Conservation (phyloP, 2,888 invertebrate species). For the Acrobasis suavella region DNA sequence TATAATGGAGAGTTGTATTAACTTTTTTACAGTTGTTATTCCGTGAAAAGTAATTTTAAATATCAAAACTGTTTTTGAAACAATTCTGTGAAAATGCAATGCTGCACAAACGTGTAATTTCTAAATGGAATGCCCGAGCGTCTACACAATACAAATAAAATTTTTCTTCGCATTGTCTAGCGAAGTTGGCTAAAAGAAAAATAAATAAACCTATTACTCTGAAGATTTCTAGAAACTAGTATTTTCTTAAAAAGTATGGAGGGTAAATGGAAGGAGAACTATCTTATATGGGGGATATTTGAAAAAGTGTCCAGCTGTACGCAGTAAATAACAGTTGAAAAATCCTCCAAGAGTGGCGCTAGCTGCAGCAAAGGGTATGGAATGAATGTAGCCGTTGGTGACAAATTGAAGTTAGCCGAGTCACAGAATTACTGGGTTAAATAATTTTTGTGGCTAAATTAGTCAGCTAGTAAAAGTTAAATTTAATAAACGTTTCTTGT, state of each 20-base stretch:
- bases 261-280: too few species aligned
- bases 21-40: neutral
- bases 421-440: too few species aligned
- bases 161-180: conserved; percentile 11
- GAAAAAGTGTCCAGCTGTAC: too few species aligned
- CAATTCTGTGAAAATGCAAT: neutral
- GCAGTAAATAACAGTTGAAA: too few species aligned
- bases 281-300: too few species aligned
- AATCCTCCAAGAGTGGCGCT: too few species aligned
- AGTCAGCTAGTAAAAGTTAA: too few species aligned
- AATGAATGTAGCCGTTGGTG: too few species aligned
- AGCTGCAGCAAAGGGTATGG: too few species aligned
- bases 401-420: too few species aligned
- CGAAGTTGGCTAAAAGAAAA: conserved; percentile 8
- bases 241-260: neutral
- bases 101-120: conserved; percentile 8
- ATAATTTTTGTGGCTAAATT: too few species aligned
- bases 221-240: conserved; percentile 12
- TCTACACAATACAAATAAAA: conserved; percentile 11
- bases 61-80: neutral
- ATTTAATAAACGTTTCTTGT: too few species aligned
- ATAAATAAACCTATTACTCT: conserved; percentile 7
- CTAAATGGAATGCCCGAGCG: conserved; percentile 14
- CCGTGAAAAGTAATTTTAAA: neutral
- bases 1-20: neutral